Evolutionary conservation across 2,888 invertebrate species (phyloP), one percentile per base, ranked within the genome.

Genomic region (Polyommatus icarus): DNA sequence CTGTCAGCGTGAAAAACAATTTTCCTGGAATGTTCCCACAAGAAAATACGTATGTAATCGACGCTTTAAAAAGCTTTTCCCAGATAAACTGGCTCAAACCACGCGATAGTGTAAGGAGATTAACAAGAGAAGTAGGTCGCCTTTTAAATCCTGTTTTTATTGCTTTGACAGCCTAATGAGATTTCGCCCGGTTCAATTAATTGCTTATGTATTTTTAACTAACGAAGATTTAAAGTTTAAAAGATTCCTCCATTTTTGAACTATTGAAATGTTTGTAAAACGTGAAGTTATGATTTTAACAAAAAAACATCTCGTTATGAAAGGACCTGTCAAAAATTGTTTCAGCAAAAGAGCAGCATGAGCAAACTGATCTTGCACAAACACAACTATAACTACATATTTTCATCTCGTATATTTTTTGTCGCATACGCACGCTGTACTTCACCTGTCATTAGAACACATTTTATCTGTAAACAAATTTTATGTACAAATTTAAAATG

Each of bases 101-200:
- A 67, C 67, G 67, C 32, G 67, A 67, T 67, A 67, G 32, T 67
- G 29, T 67, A 67, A 67, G 67, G 67, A 67, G 67, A 67, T 67
- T 67, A 67, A 15, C 67, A 18, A 32, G 29, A 32, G 29, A 67
- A 32, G 67, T 67, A 32, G 67, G 67, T 67, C 67, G 29, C 67
- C 29, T 67, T 67, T 67, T 67, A 67, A 32, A 67, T 67, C 67
- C 67, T 67, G 67, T 40, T 72, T 72, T 72, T 72, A 72, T 72
- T 40, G 72, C 72, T 20, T n/a, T 72, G 40, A 72, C 72, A 72
- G n/a, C 20, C 20, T 72, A 72, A 40, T 72, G 72, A 72, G 72
- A 72, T 72, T 72, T 36, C 32, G 12, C 40, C 18, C 72, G 40
- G 20, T 40, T 72, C 72, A 40, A 72, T 72, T 72, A 72, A 72